phyloP scores from a whole-genome alignment of 2,797 vertebrate species.

The Catamblyrhynchus diadema region DNA sequence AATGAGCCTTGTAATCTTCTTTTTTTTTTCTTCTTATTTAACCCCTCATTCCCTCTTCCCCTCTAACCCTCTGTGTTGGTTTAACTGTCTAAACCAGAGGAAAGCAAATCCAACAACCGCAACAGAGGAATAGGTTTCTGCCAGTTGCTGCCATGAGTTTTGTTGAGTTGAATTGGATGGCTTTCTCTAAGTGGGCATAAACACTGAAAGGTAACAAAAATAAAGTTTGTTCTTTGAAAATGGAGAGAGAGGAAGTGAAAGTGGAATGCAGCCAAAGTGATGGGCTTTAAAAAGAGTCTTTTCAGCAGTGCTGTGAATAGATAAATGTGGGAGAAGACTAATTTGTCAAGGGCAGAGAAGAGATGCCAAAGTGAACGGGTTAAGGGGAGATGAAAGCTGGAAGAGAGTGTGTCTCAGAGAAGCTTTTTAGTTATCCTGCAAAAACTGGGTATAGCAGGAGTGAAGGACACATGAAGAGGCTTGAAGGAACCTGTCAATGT shows the following conservation, averaged over 20 bases:
- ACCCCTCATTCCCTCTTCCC: background rate
- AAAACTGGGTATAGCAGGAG: background rate
- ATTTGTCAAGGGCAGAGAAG: background rate
- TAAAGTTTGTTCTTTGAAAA: slow-evolving; percentile 23
- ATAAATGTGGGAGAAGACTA: background rate
- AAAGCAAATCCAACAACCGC: background rate
- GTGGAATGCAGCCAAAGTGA: background rate
- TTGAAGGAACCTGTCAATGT: background rate
- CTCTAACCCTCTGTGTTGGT: background rate
- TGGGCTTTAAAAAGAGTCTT: background rate
- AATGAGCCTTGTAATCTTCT: background rate
- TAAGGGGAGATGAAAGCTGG: background rate
- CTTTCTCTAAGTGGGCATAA: background rate
- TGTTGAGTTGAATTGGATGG: background rate
- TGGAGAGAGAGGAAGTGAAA: background rate
- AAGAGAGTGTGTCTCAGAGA: background rate
- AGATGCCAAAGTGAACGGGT: background rate
- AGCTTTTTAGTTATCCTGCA: background rate
- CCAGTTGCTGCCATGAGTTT: background rate
- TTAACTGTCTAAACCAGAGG: background rate
- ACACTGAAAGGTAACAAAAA: slow-evolving; percentile 24
- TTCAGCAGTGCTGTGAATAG: slow-evolving; percentile 18
- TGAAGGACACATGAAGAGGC: background rate
- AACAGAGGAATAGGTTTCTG: background rate
- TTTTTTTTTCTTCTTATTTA: background rate